Evolutionary conservation across 2,888 invertebrate genomes (phyloP).

Genomic region (Itoplectis maculator): DNA sequence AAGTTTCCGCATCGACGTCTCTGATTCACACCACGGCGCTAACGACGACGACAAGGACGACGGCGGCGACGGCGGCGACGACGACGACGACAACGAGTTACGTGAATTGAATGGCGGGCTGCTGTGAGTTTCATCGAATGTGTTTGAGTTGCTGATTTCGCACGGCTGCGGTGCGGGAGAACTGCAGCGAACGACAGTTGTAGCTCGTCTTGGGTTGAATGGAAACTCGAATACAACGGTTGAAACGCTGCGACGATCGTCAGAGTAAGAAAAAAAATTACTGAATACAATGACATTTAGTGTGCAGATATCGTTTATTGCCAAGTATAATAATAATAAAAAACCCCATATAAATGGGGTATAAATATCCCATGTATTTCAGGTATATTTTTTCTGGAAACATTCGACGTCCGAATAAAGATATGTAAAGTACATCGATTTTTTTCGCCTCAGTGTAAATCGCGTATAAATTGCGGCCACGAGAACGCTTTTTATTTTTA

Average conservation of each 20-base stretch:
- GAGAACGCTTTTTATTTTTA: slow-evolving; percentile 1
- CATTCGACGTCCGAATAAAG: too few species aligned
- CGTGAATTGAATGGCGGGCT: slow-evolving; percentile 15
- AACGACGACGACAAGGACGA: background rate
- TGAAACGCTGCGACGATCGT: background rate
- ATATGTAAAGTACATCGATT: too few species aligned
- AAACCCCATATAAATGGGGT: too few species aligned
- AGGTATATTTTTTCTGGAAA: too few species aligned
- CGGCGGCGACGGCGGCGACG: background rate
- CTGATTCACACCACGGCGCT: slow-evolving; percentile 30
- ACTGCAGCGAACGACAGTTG: background rate
- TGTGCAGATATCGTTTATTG: too few species aligned
- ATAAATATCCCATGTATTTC: too few species aligned
- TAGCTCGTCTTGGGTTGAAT: background rate
- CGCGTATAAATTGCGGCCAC: background rate
- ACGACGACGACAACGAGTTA: background rate
- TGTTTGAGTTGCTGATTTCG: slow-evolving; percentile 31
- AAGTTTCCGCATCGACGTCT: slow-evolving; percentile 72
- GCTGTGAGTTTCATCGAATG: slow-evolving; percentile 30
- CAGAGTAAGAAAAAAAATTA: background rate
- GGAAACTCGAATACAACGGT: background rate
- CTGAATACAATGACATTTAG: too few species aligned
- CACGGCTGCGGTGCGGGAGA: background rate
- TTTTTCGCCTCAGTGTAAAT: too few species aligned
- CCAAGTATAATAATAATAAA: too few species aligned